Base-by-base conservation (phyloP, 2,113 vertebrate genomes). In the Platichthys stellatus region DNA sequence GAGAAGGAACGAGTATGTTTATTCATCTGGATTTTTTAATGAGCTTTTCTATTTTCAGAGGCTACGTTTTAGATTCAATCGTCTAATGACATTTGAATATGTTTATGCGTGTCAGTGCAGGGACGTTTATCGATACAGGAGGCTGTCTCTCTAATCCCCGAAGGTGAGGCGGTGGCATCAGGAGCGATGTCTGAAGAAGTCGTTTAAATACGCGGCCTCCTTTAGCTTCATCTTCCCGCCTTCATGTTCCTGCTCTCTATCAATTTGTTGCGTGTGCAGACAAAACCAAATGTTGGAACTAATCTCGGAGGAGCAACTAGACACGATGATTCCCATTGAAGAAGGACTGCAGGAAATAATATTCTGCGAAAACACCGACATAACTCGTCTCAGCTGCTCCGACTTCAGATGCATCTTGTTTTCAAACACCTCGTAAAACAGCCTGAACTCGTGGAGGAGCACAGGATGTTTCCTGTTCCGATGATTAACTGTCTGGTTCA, bases 21-120 rank as follows among this genome's bases (percentile, higher is more conserved):
- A 84, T 86, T 89, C 74, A 73, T 88, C 86, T 73, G 60, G 17
- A 20, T 23, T 23, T 79, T 38, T 82, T 61, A 86, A 87, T 83
- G 74, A 59, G 63, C 26, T 86, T 85, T 85, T 83, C 63, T 81
- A 60, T 90, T 85, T 85, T 81, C 11, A 20, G 80, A 60, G 40
- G 59, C n/a, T 54, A 9, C 31, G 72, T 82, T 62, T 89, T 57
- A 68, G 63, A 69, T 63, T 69, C 63, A 61, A 2, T 76, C 63
- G 14, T 61, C 69, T 76, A 63, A 82, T 82, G 72, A 69, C 74
- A 70, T 85, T 70, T 82, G 60, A 86, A 81, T 80, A 54, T 68
- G 47, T 84, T 51, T 75, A 31, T 31, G 28, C 28, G 6, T 81
- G 54, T 58, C 10, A 26, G 62, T 15, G 47, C 31, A 40, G 65